These are phyloP conservation scores for Paramormyrops kingsleyae DNA, from an alignment of 2,113 vertebrate species.

Conservation along the genomic window DNA sequence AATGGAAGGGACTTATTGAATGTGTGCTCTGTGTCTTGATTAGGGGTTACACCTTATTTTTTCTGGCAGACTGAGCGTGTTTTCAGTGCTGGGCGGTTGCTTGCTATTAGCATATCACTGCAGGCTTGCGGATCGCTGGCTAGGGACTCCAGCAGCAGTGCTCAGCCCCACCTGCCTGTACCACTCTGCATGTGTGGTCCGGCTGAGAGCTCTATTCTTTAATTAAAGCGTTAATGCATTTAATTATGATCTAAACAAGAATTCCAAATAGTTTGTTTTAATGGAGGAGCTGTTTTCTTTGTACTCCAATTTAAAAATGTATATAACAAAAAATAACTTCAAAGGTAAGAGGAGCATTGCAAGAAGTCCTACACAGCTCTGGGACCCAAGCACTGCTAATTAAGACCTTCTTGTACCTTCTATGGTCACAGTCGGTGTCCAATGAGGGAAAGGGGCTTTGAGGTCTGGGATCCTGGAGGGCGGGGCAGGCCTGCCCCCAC, in stretches of 20 bases:
- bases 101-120: not conserved
- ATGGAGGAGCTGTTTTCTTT: not conserved
- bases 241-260: slow-evolving; percentile 14
- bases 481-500: no score
- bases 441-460: not conserved
- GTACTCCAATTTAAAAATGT: not conserved
- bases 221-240: slow-evolving; percentile 15
- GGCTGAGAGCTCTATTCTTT: not conserved
- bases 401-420: not conserved
- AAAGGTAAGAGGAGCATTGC: not conserved
- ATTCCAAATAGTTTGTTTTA: not conserved
- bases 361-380: not conserved
- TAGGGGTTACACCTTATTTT: not conserved
- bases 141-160: not conserved
- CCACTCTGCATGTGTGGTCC: not conserved
- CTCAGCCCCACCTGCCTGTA: not conserved
- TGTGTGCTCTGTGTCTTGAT: not conserved
- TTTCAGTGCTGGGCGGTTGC: not conserved
- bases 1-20: not conserved
- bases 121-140: not conserved
- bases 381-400: not conserved
- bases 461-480: not conserved
- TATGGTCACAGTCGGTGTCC: not conserved
- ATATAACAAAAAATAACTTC: not conserved
- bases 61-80: not conserved